Conservation (phyloP, 1,140 invertebrate genomes). For the Samia ricini region DNA sequence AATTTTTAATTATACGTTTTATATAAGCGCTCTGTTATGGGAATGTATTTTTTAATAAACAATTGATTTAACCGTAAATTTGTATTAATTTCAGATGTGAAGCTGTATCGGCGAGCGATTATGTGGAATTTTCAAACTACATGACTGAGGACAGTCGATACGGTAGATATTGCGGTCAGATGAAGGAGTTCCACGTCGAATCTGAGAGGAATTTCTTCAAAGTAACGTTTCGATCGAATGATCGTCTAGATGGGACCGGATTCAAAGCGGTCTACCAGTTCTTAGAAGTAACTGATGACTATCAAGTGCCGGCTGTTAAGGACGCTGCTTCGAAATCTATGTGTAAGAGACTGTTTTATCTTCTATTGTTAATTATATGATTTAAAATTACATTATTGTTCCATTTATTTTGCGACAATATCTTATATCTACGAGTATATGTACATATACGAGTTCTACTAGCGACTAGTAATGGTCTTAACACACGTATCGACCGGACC, state of each 20-base stretch:
- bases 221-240: constrained; percentile 95
- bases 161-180: constrained; percentile 90
- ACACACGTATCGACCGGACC: no score
- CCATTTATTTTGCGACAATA: no score
- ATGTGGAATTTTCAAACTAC: constrained; percentile 96
- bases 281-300: constrained; percentile 71
- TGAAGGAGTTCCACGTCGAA: constrained; percentile 87
- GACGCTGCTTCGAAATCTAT: constrained; percentile 53
- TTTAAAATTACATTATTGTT: no score
- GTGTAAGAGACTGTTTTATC: constrained; percentile 40
- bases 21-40: no score
- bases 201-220: constrained; percentile 96
- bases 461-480: no score
- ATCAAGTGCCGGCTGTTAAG: constrained; percentile 56
- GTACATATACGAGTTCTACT: no score
- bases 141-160: constrained; percentile 92
- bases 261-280: constrained; percentile 96
- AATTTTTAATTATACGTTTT: no score
- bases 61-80: neutral
- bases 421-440: no score
- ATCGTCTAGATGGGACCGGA: constrained; percentile 93
- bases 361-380: neutral
- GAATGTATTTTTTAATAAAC: neutral
- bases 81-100: constrained; percentile 84
- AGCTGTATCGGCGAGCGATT: constrained; percentile 92